Percentiles rank a stretch among this genome's conserved stretches.
phyloP scores from a whole-genome alignment of 2,113 vertebrate genomes.

The Scomber japonicus region DNA sequence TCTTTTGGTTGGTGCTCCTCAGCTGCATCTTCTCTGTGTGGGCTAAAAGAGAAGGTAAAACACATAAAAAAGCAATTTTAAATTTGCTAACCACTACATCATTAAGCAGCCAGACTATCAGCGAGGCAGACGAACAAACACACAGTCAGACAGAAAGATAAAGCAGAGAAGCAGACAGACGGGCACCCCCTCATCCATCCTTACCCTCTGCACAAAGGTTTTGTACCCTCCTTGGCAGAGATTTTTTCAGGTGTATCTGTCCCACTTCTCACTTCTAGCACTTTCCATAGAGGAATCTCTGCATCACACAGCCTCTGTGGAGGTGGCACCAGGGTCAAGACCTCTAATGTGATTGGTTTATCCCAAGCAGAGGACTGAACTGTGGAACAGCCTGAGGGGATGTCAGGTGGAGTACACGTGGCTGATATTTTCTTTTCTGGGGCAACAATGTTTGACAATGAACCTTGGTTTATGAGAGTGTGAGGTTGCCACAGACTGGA shows the following conservation, averaged over 20 bases:
- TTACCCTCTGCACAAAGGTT: constrained; percentile 78
- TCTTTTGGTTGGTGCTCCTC: constrained; percentile 41
- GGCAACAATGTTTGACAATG: constrained; percentile 56
- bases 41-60: constrained; percentile 43
- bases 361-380: constrained; percentile 35
- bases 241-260: constrained; percentile 52
- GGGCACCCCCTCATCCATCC: constrained; percentile 54
- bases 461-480: constrained; percentile 47
- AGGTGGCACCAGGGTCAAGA: constrained; percentile 40
- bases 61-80: constrained; percentile 28
- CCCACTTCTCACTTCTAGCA: constrained; percentile 70
- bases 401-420: constrained; percentile 21
- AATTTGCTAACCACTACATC: neutral
- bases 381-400: constrained; percentile 17
- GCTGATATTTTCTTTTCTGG: constrained; percentile 46
- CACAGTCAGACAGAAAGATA: constrained; percentile 7
- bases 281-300: constrained; percentile 79
- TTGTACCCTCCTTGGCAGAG: constrained; percentile 49
- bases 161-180: constrained; percentile 31
- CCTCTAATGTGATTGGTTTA: constrained; percentile 56
- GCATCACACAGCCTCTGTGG: constrained; percentile 55
- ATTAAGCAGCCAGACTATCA: constrained; percentile 3
- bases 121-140: constrained; percentile 9
- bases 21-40: constrained; percentile 47
- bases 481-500: constrained; percentile 55